Base-by-base conservation (phyloP, 1,140 invertebrate species). In the Callitettix versicolor region DNA sequence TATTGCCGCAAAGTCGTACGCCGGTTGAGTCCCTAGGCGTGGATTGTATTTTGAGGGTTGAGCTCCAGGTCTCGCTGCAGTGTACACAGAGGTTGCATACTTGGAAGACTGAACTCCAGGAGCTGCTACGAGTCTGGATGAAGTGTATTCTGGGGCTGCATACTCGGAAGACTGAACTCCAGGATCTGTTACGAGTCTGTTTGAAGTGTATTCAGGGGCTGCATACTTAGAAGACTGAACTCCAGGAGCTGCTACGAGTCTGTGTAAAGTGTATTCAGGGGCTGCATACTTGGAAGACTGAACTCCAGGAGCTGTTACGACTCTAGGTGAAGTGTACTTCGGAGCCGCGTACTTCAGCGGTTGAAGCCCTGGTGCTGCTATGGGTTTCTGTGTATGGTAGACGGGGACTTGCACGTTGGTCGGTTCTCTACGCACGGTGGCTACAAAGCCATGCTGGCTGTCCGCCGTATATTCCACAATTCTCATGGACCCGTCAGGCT, bases 381-480 rank as follows among this genome's bases (percentile, higher is more conserved):
- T 9, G 34, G 9, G 34, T 36, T 9, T 36, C n/a, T n/a, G 34
- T 36, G 9, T 9, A 9, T 9, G 9, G 34, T n/a, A n/a, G 34
- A 36, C n/a, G 34, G 9, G 34, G 9, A 36, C 9, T 36, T 36
- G 34, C 34, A 9, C 34, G 18, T 26, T 40, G 40, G 21, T 33
- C 3, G 33, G 38, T 20, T 55, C 53, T 12, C 30, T 58, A 33
- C 20, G 47, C 6, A 73, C 73, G 49, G 69, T 74, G 6, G 81
- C 81, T 64, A 81, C 80, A 67, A 81, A 83, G 40, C 81, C 81
- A 57, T 76, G 75, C 48, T 79, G 73, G 15, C 70, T 58, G 60
- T 81, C 79, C 6, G 78, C 77, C 5, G 76, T 77, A 59, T 82
- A 82, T 50, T 80, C 74, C 21, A 82, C 80, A 40, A 67, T 71